A percentile compares a stretch with the other conserved stretches of the same genome.
phyloP scores from a whole-genome alignment of 2,888 invertebrate species.

The Pecten maximus region DNA sequence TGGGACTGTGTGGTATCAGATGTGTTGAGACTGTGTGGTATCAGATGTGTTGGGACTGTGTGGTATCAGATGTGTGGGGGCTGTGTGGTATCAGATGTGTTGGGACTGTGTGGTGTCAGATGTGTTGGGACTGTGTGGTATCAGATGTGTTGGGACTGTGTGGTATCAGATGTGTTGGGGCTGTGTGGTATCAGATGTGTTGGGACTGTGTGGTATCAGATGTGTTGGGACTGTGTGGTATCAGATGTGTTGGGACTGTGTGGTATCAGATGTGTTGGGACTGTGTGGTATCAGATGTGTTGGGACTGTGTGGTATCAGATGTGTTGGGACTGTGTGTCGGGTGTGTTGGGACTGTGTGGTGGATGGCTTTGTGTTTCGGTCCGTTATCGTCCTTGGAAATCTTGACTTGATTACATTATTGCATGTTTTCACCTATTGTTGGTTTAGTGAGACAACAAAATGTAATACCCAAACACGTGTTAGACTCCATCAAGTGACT shows the following conservation, averaged over 20 bases:
- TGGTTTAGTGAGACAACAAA: neutral
- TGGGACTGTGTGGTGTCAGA: neutral
- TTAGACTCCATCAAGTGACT: neutral
- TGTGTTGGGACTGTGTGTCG: neutral
- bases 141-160: neutral
- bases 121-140: neutral
- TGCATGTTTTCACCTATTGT: neutral
- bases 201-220: neutral
- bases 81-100: too few species aligned
- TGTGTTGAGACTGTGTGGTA: too few species aligned
- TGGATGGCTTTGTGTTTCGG: neutral
- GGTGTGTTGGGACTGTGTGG: neutral
- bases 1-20: too few species aligned
- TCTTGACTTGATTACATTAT: neutral
- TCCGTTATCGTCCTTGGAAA: neutral
- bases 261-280: too few species aligned
- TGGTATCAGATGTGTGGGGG: too few species aligned
- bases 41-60: too few species aligned
- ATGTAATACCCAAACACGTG: neutral
- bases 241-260: too few species aligned
- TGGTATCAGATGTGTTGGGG: neutral
- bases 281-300: too few species aligned
- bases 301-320: neutral
- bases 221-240: neutral
- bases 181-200: neutral